phyloP scores from a whole-genome alignment of 2,113 vertebrate genomes.

The Anthoscopus minutus region DNA sequence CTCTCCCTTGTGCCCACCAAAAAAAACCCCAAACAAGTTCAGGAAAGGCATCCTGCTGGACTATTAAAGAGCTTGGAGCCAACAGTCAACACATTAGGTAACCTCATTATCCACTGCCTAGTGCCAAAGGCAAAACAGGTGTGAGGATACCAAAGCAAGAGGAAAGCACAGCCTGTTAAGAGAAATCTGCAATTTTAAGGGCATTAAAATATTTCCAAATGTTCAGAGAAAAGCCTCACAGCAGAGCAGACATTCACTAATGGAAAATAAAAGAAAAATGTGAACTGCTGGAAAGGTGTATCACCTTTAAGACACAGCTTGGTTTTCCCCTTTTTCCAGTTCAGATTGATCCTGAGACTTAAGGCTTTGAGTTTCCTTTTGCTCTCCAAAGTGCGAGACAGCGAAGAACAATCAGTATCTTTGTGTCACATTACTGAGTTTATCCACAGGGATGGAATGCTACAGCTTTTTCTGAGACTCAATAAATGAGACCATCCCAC shows the following conservation, averaged over 20 bases:
- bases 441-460: background rate
- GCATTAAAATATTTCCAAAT: conserved; percentile 40
- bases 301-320: background rate
- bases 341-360: background rate
- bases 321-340: background rate
- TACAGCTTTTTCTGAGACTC: background rate
- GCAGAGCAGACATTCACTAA: background rate
- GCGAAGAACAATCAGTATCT: background rate
- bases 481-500: background rate
- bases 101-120: conserved; percentile 45
- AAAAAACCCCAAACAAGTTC: background rate
- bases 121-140: conserved; percentile 69
- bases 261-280: background rate
- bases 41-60: conserved; percentile 21
- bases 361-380: background rate
- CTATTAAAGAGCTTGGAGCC: background rate
- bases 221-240: conserved; percentile 5
- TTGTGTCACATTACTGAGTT: background rate
- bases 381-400: background rate
- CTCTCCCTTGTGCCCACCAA: background rate
- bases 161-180: conserved; percentile 31
- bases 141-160: conserved; percentile 6
- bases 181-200: conserved; percentile 38
- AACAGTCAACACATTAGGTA: conserved; percentile 39
- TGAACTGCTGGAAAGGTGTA: background rate